These are phyloP conservation scores for Grallaria varia DNA, from an alignment of 2,113 vertebrate species.

Conservation along the genomic window DNA sequence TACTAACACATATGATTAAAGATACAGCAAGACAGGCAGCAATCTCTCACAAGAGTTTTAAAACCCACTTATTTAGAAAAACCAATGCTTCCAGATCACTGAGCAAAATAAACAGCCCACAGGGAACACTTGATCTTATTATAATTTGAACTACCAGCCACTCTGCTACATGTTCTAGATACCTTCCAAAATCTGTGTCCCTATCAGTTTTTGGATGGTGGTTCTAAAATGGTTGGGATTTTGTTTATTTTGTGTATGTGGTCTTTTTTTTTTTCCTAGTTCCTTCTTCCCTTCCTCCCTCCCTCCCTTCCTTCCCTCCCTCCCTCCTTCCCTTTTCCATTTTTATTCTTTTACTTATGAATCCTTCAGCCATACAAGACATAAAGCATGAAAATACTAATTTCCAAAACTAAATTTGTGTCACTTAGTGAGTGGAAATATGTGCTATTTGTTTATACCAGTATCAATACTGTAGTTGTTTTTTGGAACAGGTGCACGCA, in stretches of 20 bases:
- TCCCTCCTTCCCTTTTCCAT: background rate
- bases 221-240: background rate
- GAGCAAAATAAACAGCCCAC: conserved; percentile 50
- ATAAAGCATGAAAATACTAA: background rate
- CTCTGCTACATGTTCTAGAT: background rate
- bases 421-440: background rate
- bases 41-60: conserved; percentile 6
- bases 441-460: background rate
- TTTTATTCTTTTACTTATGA: background rate
- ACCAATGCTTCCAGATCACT: conserved; percentile 39
- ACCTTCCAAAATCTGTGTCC: background rate
- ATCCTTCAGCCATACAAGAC: background rate
- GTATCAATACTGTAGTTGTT: background rate
- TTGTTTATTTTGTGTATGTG: background rate
- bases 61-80: conserved; percentile 60
- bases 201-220: background rate
- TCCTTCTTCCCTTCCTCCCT: background rate
- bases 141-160: background rate
- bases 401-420: conserved; percentile 14
- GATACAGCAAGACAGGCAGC: conserved; percentile 9
- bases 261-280: background rate
- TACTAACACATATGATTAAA: conserved; percentile 23
- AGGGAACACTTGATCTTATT: conserved; percentile 30
- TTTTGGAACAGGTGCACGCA: background rate
- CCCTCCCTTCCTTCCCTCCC: background rate